Evolutionary conservation across 2,113 vertebrate genomes (phyloP).

Genomic region (Chloroceryle aenea): DNA sequence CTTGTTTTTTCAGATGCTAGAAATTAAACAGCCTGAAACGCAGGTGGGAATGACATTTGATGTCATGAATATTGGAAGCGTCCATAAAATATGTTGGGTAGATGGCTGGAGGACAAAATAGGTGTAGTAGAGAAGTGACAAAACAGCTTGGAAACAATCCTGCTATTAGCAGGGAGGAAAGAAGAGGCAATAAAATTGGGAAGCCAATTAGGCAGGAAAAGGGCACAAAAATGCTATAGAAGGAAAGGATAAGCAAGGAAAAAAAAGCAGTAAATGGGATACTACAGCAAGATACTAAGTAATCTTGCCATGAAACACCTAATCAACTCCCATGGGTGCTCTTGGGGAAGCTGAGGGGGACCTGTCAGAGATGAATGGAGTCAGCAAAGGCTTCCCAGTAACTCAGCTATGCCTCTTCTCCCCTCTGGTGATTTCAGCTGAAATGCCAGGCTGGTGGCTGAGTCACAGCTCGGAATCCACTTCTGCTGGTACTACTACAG

Average conservation of each 20-base stretch:
- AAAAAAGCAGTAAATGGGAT: background rate
- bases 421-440: background rate
- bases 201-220: background rate
- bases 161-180: constrained; percentile 15
- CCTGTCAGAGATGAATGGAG: background rate
- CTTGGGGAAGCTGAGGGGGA: background rate
- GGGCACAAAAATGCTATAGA: background rate
- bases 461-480: background rate
- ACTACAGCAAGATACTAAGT: background rate
- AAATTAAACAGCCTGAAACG: background rate
- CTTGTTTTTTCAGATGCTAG: background rate
- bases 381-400: background rate
- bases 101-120: background rate
- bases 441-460: background rate
- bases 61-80: background rate
- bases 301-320: background rate
- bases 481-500: background rate
- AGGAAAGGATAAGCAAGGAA: background rate
- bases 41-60: background rate
- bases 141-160: background rate
- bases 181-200: background rate
- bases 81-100: background rate
- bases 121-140: background rate
- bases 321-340: background rate
- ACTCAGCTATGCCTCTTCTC: background rate